phyloP scores from a whole-genome alignment of 2,113 vertebrate species.

The Oenanthe melanoleuca region DNA sequence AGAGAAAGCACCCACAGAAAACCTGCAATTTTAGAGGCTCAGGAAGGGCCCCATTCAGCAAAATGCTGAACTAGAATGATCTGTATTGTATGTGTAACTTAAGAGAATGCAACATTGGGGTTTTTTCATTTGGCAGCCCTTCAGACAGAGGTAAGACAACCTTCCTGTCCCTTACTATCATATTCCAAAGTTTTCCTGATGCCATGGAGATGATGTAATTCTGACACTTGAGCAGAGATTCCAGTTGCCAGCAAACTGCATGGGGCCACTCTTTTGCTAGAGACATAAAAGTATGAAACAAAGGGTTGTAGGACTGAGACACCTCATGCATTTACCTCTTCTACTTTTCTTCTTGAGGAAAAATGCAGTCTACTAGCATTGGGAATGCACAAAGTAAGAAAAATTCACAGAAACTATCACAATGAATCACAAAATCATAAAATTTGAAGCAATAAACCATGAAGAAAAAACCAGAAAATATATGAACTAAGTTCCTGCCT shows the following conservation, averaged over 20 bases:
- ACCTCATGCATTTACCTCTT: neutral
- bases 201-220: neutral
- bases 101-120: neutral
- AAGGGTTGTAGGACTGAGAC: neutral
- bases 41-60: neutral
- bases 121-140: neutral
- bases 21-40: neutral
- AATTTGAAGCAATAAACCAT: neutral
- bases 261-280: neutral
- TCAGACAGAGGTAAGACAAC: neutral
- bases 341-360: neutral
- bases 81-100: neutral
- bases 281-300: neutral
- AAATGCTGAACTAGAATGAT: neutral
- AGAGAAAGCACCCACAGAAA: neutral
- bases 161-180: neutral
- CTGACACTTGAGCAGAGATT: neutral
- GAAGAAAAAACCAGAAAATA: neutral
- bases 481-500: neutral
- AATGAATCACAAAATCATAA: neutral
- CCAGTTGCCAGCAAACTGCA: neutral
- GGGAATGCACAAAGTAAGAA: neutral
- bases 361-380: neutral
- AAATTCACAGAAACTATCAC: neutral
- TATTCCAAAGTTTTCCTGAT: neutral